These are phyloP conservation scores for Linyphia triangularis DNA, from an alignment of 2,888 invertebrate genomes.

Conservation along the genomic window DNA sequence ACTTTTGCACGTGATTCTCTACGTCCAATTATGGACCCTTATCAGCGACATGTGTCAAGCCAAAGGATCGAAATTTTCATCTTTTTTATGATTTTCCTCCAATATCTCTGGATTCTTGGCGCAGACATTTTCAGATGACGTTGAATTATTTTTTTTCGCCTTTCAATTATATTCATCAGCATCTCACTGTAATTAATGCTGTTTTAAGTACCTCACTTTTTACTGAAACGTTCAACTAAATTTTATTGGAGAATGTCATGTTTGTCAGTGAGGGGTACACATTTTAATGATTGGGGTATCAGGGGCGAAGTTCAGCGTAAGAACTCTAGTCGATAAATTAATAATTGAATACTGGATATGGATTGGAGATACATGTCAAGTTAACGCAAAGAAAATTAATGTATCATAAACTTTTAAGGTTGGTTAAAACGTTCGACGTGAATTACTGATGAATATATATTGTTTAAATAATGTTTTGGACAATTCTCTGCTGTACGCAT, in stretches of 20 bases:
- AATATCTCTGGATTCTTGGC: conserved; percentile 5
- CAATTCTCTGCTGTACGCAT: too few relatives aligned
- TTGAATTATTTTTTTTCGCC: not conserved
- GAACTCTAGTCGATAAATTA: too few relatives aligned
- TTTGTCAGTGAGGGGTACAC: not conserved
- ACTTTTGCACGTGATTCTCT: conserved; percentile 14
- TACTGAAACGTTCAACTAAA: not conserved
- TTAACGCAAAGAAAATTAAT: too few relatives aligned
- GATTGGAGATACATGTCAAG: too few relatives aligned
- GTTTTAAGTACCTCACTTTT: not conserved
- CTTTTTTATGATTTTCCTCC: not conserved
- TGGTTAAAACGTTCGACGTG: too few relatives aligned
- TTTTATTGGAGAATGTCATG: not conserved
- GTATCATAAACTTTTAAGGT: too few relatives aligned
- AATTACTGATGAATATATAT: too few relatives aligned
- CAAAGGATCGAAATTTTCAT: conserved; percentile 2
- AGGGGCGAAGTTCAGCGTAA: not conserved
- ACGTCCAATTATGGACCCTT: conserved; percentile 48
- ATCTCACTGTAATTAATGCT: not conserved
- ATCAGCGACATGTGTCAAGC: conserved; percentile 44
- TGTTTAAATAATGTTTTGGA: too few relatives aligned
- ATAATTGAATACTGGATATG: too few relatives aligned
- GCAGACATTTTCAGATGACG: not conserved
- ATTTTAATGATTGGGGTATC: not conserved
- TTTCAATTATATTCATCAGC: not conserved